Evolutionary conservation across 2,797 vertebrate species (phyloP).

Genomic region (Enteromius anoplus): DNA sequence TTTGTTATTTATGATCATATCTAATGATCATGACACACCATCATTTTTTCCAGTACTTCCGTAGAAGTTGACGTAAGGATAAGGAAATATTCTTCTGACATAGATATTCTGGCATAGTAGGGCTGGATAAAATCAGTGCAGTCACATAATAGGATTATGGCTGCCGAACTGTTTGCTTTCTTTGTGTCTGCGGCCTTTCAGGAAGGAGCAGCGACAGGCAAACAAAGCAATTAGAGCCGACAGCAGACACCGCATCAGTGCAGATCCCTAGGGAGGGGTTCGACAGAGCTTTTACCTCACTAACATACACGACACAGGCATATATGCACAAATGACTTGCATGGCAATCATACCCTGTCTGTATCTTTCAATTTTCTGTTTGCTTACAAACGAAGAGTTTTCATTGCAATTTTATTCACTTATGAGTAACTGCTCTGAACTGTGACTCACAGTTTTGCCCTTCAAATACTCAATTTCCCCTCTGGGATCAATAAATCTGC

Average conservation of each 20-base stretch:
- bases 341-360: neutral
- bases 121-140: conserved; percentile 40
- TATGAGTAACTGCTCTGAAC: conserved; percentile 27
- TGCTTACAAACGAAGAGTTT: neutral
- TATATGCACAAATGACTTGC: conserved; percentile 8
- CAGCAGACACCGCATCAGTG: conserved; percentile 51
- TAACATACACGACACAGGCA: conserved; percentile 11
- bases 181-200: conserved; percentile 51
- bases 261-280: conserved; percentile 49
- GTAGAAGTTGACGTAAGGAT: neutral
- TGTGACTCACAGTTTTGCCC: conserved; percentile 36
- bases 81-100: neutral
- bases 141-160: conserved; percentile 32
- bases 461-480: conserved; percentile 47
- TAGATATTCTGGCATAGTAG: conserved; percentile 16
- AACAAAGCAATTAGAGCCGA: conserved; percentile 59
- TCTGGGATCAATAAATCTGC: conserved; percentile 55
- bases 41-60: neutral
- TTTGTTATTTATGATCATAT: conserved; percentile 11
- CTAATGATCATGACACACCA: neutral
- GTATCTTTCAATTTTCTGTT: conserved; percentile 9
- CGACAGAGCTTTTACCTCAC: conserved; percentile 34
- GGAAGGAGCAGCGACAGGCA: conserved; percentile 50
- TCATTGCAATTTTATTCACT: conserved; percentile 31
- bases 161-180: conserved; percentile 44